These are phyloP conservation scores for Xenopus laevis DNA, from an alignment of 2,113 vertebrate species.

Conservation along the genomic window DNA sequence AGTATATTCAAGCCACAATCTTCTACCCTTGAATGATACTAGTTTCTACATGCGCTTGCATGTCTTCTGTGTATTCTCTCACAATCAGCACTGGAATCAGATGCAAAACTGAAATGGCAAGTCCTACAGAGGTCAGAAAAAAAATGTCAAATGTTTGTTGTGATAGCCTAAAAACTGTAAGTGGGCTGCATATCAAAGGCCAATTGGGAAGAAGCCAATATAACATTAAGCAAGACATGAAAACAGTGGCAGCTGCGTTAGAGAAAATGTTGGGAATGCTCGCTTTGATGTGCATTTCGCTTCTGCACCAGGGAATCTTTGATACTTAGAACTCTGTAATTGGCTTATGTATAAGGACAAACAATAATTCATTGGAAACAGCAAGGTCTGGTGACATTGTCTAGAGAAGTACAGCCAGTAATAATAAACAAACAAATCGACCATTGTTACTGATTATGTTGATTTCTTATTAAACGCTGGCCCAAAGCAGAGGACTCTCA, in stretches of 20 bases:
- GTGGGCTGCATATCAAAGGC: constrained; percentile 3
- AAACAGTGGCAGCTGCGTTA: too few relatives aligned
- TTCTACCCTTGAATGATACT: neutral
- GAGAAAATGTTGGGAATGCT: too few relatives aligned
- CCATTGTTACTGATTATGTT: neutral
- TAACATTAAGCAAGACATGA: neutral
- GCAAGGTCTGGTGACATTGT: neutral
- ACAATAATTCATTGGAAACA: constrained; percentile 7
- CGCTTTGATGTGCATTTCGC: constrained; percentile 10
- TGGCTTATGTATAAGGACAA: constrained; percentile 6
- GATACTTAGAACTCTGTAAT: constrained; percentile 24
- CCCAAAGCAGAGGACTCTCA: neutral
- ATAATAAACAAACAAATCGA: constrained; percentile 18
- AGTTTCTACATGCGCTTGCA: constrained; percentile 13
- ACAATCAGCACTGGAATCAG: neutral
- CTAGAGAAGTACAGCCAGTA: neutral
- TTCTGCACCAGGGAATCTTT: constrained; percentile 26
- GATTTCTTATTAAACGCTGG: neutral
- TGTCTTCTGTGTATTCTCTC: neutral
- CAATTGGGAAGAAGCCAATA: neutral
- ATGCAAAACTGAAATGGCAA: constrained; percentile 4
- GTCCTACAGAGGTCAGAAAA: constrained; percentile 7
- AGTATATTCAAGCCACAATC: too few relatives aligned
- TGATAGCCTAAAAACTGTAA: constrained; percentile 13
- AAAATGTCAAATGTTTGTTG: constrained; percentile 32